These are phyloP conservation scores for Pantala flavescens DNA, from an alignment of 1,140 invertebrate species.

Conservation along the genomic window DNA sequence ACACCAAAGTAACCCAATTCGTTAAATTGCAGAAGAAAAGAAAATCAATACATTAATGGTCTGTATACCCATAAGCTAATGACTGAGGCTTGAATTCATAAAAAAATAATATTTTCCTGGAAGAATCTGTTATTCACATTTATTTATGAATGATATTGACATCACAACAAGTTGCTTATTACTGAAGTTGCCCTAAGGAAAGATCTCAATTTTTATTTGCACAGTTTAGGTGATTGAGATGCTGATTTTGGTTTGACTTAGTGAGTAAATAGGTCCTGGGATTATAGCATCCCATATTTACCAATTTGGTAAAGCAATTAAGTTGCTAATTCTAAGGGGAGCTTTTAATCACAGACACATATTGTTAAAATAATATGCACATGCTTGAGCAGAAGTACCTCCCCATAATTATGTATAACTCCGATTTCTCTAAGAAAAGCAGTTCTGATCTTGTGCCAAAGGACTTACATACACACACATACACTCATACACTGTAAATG, in stretches of 20 bases:
- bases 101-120: not conserved
- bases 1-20: no score
- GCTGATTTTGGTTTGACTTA: not conserved
- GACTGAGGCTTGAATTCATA: not conserved
- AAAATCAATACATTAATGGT: not conserved
- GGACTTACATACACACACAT: not conserved
- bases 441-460: no score
- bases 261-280: not conserved
- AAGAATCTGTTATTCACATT: no score
- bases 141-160: no score
- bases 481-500: not conserved
- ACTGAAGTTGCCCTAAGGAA: no score
- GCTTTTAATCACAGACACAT: not conserved
- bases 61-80: not conserved
- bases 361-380: not conserved
- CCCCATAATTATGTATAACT: not conserved
- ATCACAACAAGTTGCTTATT: no score
- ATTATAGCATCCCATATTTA: not conserved
- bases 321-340: not conserved
- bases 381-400: not conserved
- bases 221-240: no score
- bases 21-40: not conserved
- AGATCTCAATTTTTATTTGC: no score
- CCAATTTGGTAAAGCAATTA: not conserved
- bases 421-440: no score